phyloP scores from a whole-genome alignment of 2,797 vertebrate genomes.

The Phalanger gymnotis region DNA sequence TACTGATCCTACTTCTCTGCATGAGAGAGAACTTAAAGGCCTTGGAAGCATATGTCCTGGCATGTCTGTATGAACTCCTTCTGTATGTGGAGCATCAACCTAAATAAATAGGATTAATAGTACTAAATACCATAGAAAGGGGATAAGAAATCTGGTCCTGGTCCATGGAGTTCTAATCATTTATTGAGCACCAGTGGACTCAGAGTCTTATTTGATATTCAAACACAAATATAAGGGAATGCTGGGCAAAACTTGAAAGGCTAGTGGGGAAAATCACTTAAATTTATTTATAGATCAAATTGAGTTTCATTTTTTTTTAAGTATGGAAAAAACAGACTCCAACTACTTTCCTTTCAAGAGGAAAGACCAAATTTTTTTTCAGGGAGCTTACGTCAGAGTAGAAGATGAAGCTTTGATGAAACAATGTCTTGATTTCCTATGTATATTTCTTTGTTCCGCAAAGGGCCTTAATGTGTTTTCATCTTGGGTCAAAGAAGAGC shows the following conservation, averaged over 20 bases:
- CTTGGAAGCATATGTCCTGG: not conserved
- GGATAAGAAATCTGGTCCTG: not conserved
- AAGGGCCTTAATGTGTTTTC: constrained; percentile 74
- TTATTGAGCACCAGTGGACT: no score
- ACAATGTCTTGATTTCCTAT: constrained; percentile 80
- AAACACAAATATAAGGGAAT: not conserved
- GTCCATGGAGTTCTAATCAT: not conserved
- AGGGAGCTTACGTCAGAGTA: constrained; percentile 67
- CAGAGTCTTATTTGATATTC: not conserved
- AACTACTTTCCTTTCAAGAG: constrained; percentile 62
- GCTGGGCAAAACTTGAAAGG: not conserved
- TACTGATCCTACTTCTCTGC: not conserved
- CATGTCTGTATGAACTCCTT: not conserved
- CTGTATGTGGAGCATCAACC: not conserved
- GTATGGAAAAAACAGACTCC: constrained; percentile 56
- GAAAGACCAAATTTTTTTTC: constrained; percentile 65
- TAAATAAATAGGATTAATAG: constrained; percentile 1
- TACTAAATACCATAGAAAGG: not conserved
- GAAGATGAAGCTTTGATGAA: constrained; percentile 69
- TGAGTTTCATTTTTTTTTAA: not conserved
- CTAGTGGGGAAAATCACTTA: not conserved
- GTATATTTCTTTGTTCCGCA: constrained; percentile 78
- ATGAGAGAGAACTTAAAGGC: not conserved
- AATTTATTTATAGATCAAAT: not conserved
- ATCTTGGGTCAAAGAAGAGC: constrained; percentile 66